Evolutionary conservation across 2,113 vertebrate species (phyloP), one percentile per base, ranked within the genome.

Genomic region (Agelaius tricolor): DNA sequence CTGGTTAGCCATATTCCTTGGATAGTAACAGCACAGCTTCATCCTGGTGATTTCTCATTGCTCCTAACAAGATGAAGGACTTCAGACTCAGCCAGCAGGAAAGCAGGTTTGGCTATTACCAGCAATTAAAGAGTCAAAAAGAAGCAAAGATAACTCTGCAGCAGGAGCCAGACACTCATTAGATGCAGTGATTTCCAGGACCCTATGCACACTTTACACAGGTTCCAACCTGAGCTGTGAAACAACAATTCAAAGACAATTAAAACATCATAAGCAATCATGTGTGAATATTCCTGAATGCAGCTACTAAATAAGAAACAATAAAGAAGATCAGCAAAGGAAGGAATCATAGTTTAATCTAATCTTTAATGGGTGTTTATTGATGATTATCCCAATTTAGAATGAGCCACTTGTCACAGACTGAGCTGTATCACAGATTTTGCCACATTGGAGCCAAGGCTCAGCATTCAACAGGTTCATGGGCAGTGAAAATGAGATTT

Each of bases 201-300:
- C 71, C 68, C 41, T 14, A 15, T 20, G 31, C 3, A 13, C 58
- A 11, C 39, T 86, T 88, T 47, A 72, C 68, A 20, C 69, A 89
- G 76, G 90, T 94, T 95, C 93, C 90, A 95, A 59, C 51, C 67
- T 90, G 66, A 88, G 72, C 83, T 72, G 61, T 30, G 65, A 91
- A 95, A 83, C 67, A 76, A 69, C 85, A 67, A 86, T 96, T 92
- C 93, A 89, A 85, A 84, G 88, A 71, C 85, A 96, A 95, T 95
- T 93, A 96, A 95, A 96, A 90, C 57, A 84, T 27, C 76, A 67
- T 90, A 88, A 96, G 90, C 92, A 96, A 63, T 68, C 90, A 59
- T 73, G 93, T 95, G 94, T 96, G 90, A 96, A 92, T 67, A 65
- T n/a, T 90, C 82, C 88, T 65, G 61, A 91, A 74, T 33, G 85